Base-by-base conservation (phyloP, 2,888 invertebrate species). In the Acrocyrtus sp. region DNA sequence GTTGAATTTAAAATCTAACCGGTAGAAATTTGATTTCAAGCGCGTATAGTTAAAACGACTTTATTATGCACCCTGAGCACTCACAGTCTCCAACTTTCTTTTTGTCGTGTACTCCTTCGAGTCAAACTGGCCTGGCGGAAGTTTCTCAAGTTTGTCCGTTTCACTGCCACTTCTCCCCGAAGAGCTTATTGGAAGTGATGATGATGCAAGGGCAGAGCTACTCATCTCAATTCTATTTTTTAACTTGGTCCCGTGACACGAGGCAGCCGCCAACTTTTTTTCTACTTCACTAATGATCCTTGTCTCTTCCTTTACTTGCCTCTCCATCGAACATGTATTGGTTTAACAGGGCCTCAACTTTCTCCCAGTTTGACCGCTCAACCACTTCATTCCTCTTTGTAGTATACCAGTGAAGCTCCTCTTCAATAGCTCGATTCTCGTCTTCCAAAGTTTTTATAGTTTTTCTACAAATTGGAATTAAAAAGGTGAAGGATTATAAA, bases 101-200 rank as follows among this genome's bases (percentile, higher is more conserved):
- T 76, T 80, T 22, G 77, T 56, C 39, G 70, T 56, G 51, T 76
- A 78, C 41, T 74, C 75, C 60, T 78, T 78, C 17, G 75, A 66
- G 6, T 78, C 76, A 39, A 78, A 63, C 50, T 76, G 43, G 24
- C 47, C 48, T 53, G 65, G 69, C 10, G 77, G 58, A 22, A 78
- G 66, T 39, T 87, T 84, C n/a, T 83, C 82, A 61, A 83, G 84
- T 61, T 89, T 82, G 67, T 88, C 88, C 45, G 85, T 86, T 67
- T 86, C 86, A 34, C 21, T n/a, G 27, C 27, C 27, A 47, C 48
- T 60, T 48, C 48, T 60, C 17, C 45, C 45, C 10, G 43, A 43
- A 17, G 21, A 43, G 45, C 26, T 27, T 45, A 17, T 45, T 24
- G 45, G 45, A 21, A 45, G 41, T 17, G 50, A 39, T 5, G 53